phyloP scores from a whole-genome alignment of 2,113 vertebrate species.

The Pygoscelis adeliae region DNA sequence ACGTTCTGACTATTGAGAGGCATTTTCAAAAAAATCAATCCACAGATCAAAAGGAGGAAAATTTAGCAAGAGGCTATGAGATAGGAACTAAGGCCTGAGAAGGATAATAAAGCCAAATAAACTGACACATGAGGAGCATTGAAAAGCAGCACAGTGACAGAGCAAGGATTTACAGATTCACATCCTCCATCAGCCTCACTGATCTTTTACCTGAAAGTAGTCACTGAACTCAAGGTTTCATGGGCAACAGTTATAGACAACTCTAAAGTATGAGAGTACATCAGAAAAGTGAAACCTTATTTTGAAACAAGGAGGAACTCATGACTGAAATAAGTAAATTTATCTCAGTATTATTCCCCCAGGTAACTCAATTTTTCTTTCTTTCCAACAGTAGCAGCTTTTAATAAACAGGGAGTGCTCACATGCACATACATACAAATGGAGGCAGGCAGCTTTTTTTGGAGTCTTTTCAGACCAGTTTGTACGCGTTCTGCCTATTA shows the following conservation, averaged over 20 bases:
- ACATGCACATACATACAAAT: background rate
- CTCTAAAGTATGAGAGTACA: background rate
- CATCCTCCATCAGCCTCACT: fast-evolving
- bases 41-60: background rate
- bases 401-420: background rate
- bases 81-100: background rate
- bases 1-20: background rate
- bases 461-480: background rate
- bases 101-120: background rate
- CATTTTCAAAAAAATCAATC: background rate
- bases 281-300: background rate
- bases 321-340: background rate
- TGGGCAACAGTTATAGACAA: background rate
- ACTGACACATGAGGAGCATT: background rate
- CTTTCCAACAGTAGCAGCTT: background rate
- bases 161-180: background rate
- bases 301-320: background rate
- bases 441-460: background rate
- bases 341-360: background rate
- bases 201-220: background rate
- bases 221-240: background rate
- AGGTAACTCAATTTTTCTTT: background rate
- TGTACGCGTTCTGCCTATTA: background rate
- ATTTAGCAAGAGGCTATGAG: background rate
- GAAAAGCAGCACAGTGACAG: background rate